These are phyloP conservation scores for Astropecten irregularis DNA, from an alignment of 53 echinoderm and acorn worm genomes.

Conservation along the genomic window DNA sequence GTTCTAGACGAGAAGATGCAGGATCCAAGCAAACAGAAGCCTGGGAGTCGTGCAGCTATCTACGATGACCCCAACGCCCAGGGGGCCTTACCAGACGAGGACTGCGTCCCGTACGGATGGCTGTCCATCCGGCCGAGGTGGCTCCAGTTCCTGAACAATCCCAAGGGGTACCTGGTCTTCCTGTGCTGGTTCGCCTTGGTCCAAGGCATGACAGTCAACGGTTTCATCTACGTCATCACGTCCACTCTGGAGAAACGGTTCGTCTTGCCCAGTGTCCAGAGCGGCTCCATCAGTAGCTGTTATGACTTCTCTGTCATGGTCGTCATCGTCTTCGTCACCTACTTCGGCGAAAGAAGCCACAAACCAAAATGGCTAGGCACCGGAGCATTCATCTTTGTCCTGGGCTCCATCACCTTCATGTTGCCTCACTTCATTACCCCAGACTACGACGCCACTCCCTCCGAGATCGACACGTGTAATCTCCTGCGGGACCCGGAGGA, in stretches of 20 bases:
- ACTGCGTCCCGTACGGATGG: conserved; percentile 57
- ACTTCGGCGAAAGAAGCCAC: conserved; percentile 85
- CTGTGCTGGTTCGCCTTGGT: conserved; percentile 77
- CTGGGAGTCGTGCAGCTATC: too few relatives aligned
- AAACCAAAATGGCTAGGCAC: conserved; percentile 79
- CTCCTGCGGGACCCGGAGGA: conserved; percentile 19
- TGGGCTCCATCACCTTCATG: conserved; percentile 77
- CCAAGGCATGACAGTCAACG: conserved; percentile 94
- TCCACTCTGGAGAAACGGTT: conserved; percentile 86
- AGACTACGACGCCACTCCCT: conserved; percentile 59
- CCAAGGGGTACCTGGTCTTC: conserved; percentile 84
- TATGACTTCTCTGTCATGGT: conserved; percentile 94
- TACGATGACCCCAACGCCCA: neutral
- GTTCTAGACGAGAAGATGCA: conserved; percentile 29
- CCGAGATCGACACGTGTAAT: conserved; percentile 49
- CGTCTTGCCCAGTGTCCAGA: conserved; percentile 80
- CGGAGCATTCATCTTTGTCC: conserved; percentile 77
- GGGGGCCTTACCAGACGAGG: conserved; percentile 20
- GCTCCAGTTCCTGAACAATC: conserved; percentile 69
- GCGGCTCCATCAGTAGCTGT: conserved; percentile 88
- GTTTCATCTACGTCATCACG: conserved; percentile 84
- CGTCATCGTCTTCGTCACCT: conserved; percentile 85
- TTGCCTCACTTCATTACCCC: conserved; percentile 83
- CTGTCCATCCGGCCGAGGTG: conserved; percentile 54
- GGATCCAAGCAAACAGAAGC: neutral